A percentile compares a stretch with the other conserved stretches of the same genome.
Evolutionary conservation across 2,888 invertebrate species (phyloP).

Genomic region (Euzophera pinguis): DNA sequence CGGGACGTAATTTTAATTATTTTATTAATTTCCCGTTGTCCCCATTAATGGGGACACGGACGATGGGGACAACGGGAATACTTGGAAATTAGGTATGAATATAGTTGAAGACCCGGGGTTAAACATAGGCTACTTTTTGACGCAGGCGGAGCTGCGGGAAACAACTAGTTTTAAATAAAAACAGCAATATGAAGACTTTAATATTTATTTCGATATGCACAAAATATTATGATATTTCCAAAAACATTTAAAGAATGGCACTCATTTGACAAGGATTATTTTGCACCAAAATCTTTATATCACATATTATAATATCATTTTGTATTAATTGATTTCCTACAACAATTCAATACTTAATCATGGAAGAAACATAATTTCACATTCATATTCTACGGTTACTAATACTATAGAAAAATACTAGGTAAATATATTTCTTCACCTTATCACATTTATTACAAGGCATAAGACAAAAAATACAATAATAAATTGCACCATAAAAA

Average conservation of each 20-base stretch:
- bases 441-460: constrained; percentile 14
- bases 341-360: not conserved
- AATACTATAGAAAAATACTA: not conserved
- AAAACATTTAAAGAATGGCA: constrained; percentile 23
- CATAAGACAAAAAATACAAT: not conserved
- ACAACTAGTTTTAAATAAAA: not conserved
- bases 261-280: constrained; percentile 21
- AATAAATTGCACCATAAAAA: constrained; percentile 1
- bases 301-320: not conserved
- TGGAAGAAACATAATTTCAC: not conserved
- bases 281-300: constrained; percentile 12
- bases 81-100: too few relatives aligned
- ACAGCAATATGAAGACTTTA: not conserved
- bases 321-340: not conserved
- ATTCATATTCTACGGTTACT: not conserved
- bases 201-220: not conserved
- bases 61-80: too few relatives aligned
- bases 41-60: too few relatives aligned
- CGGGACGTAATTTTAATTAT: too few relatives aligned
- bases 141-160: too few relatives aligned
- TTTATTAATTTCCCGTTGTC: too few relatives aligned
- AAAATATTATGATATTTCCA: not conserved
- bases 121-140: too few relatives aligned
- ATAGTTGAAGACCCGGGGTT: too few relatives aligned
- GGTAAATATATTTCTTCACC: not conserved